Percentiles rank a stretch among this genome's conserved stretches.
Evolutionary conservation across 2,888 invertebrate species (phyloP).

Genomic region (Hyles lineata): DNA sequence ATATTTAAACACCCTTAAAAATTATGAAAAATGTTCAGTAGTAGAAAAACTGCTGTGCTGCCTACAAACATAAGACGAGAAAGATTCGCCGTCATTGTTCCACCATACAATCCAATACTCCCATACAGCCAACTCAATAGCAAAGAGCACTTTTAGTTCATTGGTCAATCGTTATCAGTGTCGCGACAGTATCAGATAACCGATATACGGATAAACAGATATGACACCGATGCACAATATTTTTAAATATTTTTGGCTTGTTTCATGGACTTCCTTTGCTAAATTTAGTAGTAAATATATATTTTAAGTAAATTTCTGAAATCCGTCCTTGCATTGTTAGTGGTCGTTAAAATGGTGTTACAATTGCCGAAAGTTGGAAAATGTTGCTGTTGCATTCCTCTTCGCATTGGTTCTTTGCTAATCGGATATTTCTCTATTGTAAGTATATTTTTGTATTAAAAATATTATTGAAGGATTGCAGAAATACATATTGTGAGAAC

Average conservation of each 20-base stretch:
- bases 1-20: no score
- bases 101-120: not conserved
- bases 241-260: conserved; percentile 2
- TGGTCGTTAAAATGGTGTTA: conserved; percentile 42
- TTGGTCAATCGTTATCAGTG: conserved; percentile 46
- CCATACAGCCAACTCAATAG: not conserved
- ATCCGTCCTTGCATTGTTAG: not conserved
- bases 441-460: conserved; percentile 48
- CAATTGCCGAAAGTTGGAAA: conserved; percentile 59
- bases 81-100: not conserved
- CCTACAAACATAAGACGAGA: not conserved
- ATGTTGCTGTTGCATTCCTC: conserved; percentile 70
- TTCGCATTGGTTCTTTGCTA: conserved; percentile 65
- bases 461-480: not conserved
- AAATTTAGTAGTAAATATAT: not conserved
- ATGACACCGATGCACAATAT: conserved; percentile 38
- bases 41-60: no score
- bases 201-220: conserved; percentile 37
- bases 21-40: no score
- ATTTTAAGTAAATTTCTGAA: not conserved
- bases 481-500: no score
- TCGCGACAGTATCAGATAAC: conserved; percentile 47
- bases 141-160: conserved; percentile 27
- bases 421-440: conserved; percentile 75
- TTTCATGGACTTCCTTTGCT: not conserved